These are phyloP conservation scores for Antechinus stuartii DNA, from an alignment of 2,113 vertebrate genomes.

Conservation along the genomic window DNA sequence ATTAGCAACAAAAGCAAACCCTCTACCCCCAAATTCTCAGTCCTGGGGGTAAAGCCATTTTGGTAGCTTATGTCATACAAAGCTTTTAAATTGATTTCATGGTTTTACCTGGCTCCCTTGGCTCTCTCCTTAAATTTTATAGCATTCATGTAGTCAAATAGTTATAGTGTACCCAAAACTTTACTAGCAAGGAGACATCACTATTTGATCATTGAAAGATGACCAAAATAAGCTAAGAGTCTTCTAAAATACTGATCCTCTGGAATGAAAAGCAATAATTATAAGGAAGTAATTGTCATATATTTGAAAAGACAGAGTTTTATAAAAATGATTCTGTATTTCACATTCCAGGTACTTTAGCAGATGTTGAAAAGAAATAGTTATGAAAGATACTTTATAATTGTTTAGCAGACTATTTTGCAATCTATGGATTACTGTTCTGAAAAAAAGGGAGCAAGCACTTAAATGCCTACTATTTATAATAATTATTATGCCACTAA, in stretches of 20 bases:
- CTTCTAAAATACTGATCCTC: constrained; percentile 45
- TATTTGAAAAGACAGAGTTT: constrained; percentile 75
- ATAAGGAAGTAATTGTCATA: constrained; percentile 74
- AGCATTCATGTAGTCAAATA: constrained; percentile 27
- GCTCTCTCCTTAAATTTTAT: background rate
- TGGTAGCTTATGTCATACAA: background rate
- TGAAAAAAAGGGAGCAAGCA: constrained; percentile 53
- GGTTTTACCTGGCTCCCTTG: background rate
- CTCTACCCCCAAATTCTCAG: constrained; percentile 16
- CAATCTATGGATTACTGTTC: constrained; percentile 75
- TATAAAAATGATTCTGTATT: constrained; percentile 69
- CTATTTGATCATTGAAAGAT: constrained; percentile 26
- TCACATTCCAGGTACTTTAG: constrained; percentile 75
- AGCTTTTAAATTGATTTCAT: constrained; percentile 16
- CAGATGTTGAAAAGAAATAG: constrained; percentile 76
- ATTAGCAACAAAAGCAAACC: constrained; percentile 40
- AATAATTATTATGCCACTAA: background rate
- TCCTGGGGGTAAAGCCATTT: constrained; percentile 8
- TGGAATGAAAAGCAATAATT: constrained; percentile 72
- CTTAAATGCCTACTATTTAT: background rate
- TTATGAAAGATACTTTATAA: constrained; percentile 72
- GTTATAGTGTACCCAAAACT: constrained; percentile 19
- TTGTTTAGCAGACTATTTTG: constrained; percentile 77
- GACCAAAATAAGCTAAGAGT: constrained; percentile 44
- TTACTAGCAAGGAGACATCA: constrained; percentile 11